phyloP scores from a whole-genome alignment of 92 coral and sea anemone genomes.

The Meandrina meandrites region DNA sequence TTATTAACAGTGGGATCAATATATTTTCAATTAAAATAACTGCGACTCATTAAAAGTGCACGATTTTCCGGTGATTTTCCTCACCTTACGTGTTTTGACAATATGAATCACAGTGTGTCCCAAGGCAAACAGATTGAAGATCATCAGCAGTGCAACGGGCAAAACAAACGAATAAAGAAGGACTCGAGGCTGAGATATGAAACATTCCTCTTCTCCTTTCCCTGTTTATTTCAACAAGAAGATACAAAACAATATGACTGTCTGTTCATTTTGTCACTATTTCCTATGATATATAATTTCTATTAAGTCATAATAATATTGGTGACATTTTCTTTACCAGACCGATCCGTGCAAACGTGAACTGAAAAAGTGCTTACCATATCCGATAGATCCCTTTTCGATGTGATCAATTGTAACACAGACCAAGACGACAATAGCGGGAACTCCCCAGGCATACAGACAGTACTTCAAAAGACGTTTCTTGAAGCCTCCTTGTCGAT shows the following conservation, averaged over 20 bases:
- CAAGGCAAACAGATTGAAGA: conserved; percentile 63
- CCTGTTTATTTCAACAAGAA: conserved; percentile 4
- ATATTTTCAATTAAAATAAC: no score
- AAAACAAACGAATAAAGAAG: conserved; percentile 43
- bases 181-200: conserved; percentile 41
- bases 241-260: not conserved
- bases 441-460: conserved; percentile 49
- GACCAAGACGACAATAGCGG: conserved; percentile 29
- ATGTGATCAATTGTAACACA: conserved; percentile 33
- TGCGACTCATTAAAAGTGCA: no score
- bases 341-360: not conserved
- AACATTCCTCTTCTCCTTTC: conserved; percentile 45
- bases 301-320: no score
- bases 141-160: conserved; percentile 57
- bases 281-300: no score
- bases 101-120: conserved; percentile 53
- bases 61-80: no score
- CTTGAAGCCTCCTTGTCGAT: not conserved
- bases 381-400: conserved; percentile 22
- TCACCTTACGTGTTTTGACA: conserved; percentile 61
- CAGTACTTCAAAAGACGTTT: conserved; percentile 44
- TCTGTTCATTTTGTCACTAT: not conserved
- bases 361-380: conserved; percentile 34
- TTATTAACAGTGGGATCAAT: no score
- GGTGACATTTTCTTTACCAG: not conserved